Evolutionary conservation across 1,140 invertebrate genomes (phyloP), one percentile per base, ranked within the genome.

Genomic region (Diprion similis): DNA sequence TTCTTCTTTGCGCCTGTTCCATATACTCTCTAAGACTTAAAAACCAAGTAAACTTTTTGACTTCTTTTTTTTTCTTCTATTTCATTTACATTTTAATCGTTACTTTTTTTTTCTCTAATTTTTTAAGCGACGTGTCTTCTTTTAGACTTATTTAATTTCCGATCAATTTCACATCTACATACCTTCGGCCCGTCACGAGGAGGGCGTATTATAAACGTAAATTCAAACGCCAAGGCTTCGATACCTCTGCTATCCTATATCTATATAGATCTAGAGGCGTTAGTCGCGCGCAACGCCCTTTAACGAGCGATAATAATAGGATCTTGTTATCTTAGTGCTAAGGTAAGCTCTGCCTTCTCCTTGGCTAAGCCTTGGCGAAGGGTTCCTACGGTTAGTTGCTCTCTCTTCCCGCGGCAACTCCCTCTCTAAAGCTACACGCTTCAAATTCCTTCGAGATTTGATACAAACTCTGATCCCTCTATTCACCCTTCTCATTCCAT

Each of bases 221-320:
- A 59, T 59, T 15, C 51, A 59, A 59, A 59, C 51, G 51, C 11
- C 51, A 59, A 8, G n/a, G 51, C 51, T 59, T 6, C 7, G n/a
- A 59, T 37, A 37, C 24, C 24, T 37, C 24, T 37, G 51, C 11
- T 8, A 59, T 15, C 9, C 51, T 59, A 59, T 59, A 59, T 17
- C 51, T 59, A 59, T 59, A 9, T 37, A 37, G 24, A 37, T 59
- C 51, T 59, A 15, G n/a, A 59, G 3, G 51, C 51, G 11, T 59
- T 59, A 59, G 51, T 59, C 51, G 51, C 51, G 51, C 51, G 51
- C 51, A 17, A 59, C 51, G 51, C 51, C 51, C 51, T 59, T 59
- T 59, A 59, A 59, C 51, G 51, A 59, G 51, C 11, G 51, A 59
- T 59, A 59, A 59, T 59, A 59, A 59, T 59, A 59, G 51, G 51